A percentile compares a stretch with the other conserved stretches of the same genome.
These are phyloP conservation scores for Neoaliturus tenellus DNA, from an alignment of 2,888 invertebrate genomes.

Conservation along the genomic window DNA sequence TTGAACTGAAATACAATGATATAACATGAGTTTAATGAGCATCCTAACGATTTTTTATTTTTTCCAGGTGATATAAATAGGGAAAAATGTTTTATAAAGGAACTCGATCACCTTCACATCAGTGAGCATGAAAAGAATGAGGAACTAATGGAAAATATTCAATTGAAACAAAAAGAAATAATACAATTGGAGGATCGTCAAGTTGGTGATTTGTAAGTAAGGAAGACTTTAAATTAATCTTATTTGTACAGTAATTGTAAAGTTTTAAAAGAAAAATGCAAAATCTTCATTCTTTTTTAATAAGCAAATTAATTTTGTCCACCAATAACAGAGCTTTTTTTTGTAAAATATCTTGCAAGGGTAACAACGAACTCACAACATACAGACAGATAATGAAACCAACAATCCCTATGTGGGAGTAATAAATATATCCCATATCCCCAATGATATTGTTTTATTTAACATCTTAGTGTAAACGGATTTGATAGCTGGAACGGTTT, in stretches of 20 bases:
- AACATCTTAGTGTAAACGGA: too few relatives aligned
- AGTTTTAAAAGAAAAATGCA: too few relatives aligned
- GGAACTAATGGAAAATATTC: background rate
- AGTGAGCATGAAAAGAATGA: background rate
- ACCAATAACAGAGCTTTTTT: background rate
- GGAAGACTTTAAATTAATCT: background rate
- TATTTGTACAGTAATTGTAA: background rate
- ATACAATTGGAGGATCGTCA: background rate
- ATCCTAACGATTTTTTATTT: too few relatives aligned
- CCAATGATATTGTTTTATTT: too few relatives aligned
- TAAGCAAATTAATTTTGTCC: background rate
- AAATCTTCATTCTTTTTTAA: too few relatives aligned
- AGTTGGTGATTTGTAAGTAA: background rate
- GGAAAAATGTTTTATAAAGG: background rate
- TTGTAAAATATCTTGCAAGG: background rate
- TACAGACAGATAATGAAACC: background rate
- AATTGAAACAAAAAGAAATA: background rate
- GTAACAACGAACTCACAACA: background rate
- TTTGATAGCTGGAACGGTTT: too few relatives aligned
- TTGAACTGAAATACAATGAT: too few relatives aligned
- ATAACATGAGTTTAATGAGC: too few relatives aligned
- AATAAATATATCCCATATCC: too few relatives aligned
- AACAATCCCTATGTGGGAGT: too few relatives aligned
- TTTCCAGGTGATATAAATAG: background rate
- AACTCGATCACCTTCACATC: background rate